Base-by-base conservation (phyloP, 2,797 vertebrate genomes). In the Malacoraja senta region DNA sequence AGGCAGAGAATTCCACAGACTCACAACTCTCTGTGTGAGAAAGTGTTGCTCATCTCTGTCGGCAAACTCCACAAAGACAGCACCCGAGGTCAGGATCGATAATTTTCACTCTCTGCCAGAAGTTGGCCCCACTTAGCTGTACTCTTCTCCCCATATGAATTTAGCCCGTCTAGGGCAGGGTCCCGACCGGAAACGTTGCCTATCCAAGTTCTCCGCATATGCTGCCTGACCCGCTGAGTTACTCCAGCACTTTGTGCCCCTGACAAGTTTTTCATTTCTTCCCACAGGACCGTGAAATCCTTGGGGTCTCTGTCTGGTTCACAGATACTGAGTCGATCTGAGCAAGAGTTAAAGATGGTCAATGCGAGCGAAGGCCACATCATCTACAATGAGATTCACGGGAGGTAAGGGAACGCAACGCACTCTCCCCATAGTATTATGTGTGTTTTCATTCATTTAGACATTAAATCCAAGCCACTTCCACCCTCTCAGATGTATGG, bases 301-400 rank as follows among this genome's bases (percentile, higher is more conserved):
- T 68, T 92, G 32, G 71, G 90, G 2, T 6, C 53, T n/a, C 90
- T 92, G 8, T 26, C 38, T 74, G 90, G 90, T 24, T 53, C 90
- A 72, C 68, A 74, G 12, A n/a, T 92, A 53, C 38, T 92, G 90
- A 76, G 90, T 76, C 71, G 76, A 92, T 26, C 68, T 58, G 72
- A 92, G 38, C 13, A 92, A 76, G 90, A 92, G 38, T n/a, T 92
- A 44, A 92, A 26, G 35, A 4, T 72, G 19, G 10, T 74, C 2
- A 29, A 13, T n/a, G 10, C 0, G 7, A 8, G 2, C 0, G 90
- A 92, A 74, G 90, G 90, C 53, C 10, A 29, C 38, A 15, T 72
- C n/a, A 38, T 92, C 71, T 58, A 76, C 35, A 58, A 8, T 44
- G 38, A 76, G 24, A 12, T 92, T 53, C 90, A 74, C 26, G 29